Evolutionary conservation across 2,888 invertebrate species (phyloP).

Genomic region (Pachydiplax longipennis): DNA sequence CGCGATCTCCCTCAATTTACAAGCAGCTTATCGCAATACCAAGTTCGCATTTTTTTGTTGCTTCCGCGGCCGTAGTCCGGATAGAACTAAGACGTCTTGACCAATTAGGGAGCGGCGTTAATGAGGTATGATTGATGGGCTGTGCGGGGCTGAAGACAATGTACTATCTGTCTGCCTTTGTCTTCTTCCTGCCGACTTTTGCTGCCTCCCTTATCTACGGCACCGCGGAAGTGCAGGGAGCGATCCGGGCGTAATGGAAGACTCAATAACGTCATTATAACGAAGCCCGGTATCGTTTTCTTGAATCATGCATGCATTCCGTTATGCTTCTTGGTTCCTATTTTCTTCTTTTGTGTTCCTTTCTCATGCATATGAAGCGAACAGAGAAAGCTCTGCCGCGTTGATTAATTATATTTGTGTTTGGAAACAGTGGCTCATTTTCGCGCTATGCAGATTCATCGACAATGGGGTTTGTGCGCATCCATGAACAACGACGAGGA

Average conservation of each 20-base stretch:
- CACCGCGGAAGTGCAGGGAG: not conserved
- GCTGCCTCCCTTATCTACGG: not conserved
- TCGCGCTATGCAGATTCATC: too few relatives aligned
- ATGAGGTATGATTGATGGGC: conserved; percentile 26
- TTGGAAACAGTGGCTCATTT: too few relatives aligned
- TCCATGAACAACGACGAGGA: too few relatives aligned
- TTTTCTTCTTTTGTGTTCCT: not conserved
- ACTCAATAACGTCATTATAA: not conserved
- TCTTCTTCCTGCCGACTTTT: not conserved
- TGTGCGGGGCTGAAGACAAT: not conserved
- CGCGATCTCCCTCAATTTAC: not conserved
- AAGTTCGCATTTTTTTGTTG: not conserved
- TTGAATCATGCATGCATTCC: not conserved
- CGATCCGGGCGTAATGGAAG: not conserved
- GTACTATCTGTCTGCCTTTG: not conserved
- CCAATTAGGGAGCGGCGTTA: conserved; percentile 29
- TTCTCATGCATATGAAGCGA: not conserved
- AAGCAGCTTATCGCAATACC: not conserved
- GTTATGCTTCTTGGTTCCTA: not conserved
- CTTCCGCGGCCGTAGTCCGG: not conserved
- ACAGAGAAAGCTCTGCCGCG: too few relatives aligned
- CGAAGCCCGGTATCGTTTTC: not conserved
- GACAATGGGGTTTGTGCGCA: too few relatives aligned
- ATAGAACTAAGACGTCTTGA: not conserved
- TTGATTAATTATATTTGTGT: too few relatives aligned